Percentiles rank a stretch among this genome's conserved stretches.
These are phyloP conservation scores for Thunnus maccoyii DNA, from an alignment of 2,113 vertebrate species.

Conservation along the genomic window DNA sequence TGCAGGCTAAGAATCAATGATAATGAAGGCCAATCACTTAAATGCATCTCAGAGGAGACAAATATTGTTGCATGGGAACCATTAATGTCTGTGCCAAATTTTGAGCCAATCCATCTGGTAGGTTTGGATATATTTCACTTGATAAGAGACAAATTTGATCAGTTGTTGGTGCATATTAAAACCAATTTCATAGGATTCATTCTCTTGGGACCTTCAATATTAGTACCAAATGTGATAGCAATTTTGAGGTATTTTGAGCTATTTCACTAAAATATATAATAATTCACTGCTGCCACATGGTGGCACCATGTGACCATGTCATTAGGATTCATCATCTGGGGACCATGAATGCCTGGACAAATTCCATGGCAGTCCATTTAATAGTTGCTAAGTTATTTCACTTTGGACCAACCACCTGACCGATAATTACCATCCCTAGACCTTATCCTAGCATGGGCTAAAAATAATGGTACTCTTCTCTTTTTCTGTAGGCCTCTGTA, in stretches of 20 bases:
- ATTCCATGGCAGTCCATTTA: not conserved
- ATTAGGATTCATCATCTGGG: no score
- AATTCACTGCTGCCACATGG: no score
- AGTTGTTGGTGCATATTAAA: not conserved
- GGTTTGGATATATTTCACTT: not conserved
- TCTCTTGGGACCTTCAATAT: not conserved
- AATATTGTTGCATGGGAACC: not conserved
- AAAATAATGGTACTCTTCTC: no score
- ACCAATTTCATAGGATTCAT: not conserved
- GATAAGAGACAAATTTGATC: not conserved
- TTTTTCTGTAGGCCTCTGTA: not conserved
- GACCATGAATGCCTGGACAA: no score
- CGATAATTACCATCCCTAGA: no score
- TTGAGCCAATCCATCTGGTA: not conserved
- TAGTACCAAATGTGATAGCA: not conserved
- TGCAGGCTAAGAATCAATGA: constrained; percentile 18
- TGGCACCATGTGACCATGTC: no score
- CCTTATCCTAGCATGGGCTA: no score
- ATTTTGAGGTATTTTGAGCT: no score
- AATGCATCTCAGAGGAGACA: constrained; percentile 33
- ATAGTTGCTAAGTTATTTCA: not conserved
- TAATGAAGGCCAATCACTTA: constrained; percentile 11
- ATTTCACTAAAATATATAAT: no score
- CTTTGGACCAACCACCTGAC: no score
- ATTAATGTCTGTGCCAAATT: not conserved